Evolutionary conservation across 2,797 vertebrate genomes (phyloP).

Genomic region (Coregonus ussuriensis): DNA sequence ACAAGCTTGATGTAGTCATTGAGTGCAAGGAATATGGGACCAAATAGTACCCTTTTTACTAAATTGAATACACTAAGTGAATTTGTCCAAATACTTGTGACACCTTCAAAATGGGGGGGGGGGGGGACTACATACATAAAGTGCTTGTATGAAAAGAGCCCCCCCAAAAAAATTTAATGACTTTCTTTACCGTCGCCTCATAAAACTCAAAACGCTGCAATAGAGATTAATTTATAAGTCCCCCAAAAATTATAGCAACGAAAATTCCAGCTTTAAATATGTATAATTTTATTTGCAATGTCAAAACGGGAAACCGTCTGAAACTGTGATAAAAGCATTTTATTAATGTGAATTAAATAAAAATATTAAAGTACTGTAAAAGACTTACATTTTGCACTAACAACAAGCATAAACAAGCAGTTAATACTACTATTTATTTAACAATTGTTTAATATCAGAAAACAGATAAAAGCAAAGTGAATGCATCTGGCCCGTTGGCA

Average conservation of each 20-base stretch:
- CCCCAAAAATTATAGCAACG: no score
- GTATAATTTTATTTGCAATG: neutral
- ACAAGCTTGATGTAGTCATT: no score
- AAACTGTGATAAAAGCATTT: slow-evolving; percentile 54
- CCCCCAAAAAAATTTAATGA: neutral
- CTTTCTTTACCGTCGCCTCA: no score
- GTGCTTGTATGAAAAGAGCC: no score
- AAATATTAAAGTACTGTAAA: slow-evolving; percentile 57
- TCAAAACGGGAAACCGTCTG: neutral
- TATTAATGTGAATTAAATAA: slow-evolving; percentile 44
- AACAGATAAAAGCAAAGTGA: neutral
- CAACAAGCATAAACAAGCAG: slow-evolving; percentile 36
- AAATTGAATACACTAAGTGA: no score
- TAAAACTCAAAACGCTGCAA: no score
- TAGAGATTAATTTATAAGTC: no score
- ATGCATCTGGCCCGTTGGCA: neutral
- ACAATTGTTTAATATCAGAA: slow-evolving; percentile 8
- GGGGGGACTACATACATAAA: no score
- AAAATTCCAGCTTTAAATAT: neutral
- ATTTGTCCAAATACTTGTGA: no score
- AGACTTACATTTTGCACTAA: slow-evolving; percentile 54
- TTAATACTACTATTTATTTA: slow-evolving; percentile 27
- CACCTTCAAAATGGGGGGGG: no score
- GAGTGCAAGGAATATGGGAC: no score
- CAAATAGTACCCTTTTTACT: no score